These are phyloP conservation scores for Perca schrenkii DNA, from an alignment of 2,113 vertebrate species.

Conservation along the genomic window DNA sequence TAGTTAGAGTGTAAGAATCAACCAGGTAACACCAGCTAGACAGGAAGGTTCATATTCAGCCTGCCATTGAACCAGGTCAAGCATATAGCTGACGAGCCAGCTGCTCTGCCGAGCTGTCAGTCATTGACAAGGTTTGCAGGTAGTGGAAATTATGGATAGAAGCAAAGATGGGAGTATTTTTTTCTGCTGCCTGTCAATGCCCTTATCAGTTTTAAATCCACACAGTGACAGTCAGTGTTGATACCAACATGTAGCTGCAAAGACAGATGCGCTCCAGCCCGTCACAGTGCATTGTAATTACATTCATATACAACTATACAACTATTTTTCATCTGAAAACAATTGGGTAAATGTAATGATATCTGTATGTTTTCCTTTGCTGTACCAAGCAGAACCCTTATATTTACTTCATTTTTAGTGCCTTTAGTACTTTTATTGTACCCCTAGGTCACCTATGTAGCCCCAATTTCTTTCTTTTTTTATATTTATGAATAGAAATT, in stretches of 20 bases:
- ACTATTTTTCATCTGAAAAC: no score
- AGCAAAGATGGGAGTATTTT: neutral
- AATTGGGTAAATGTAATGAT: no score
- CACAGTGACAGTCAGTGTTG: neutral
- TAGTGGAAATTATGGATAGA: neutral
- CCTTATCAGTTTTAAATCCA: conserved; percentile 8
- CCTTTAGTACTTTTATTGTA: no score
- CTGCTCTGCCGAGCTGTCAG: conserved; percentile 1
- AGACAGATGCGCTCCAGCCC: neutral
- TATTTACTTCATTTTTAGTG: no score
- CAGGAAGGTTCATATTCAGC: neutral
- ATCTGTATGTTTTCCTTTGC: no score
- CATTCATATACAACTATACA: no score
- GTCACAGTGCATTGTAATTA: no score
- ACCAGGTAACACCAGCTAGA: neutral
- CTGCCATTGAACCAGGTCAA: neutral
- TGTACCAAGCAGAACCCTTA: no score
- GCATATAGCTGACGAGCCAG: neutral
- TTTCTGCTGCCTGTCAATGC: neutral
- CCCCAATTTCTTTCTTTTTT: no score
- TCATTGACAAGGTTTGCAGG: conserved; percentile 6
- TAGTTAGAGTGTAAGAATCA: neutral
- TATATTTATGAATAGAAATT: neutral
- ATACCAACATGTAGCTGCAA: neutral
- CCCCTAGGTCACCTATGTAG: neutral